A percentile compares a stretch with the other conserved stretches of the same genome.
phyloP scores from a whole-genome alignment of 1,140 invertebrate species.

The Zaprionus taronus region DNA sequence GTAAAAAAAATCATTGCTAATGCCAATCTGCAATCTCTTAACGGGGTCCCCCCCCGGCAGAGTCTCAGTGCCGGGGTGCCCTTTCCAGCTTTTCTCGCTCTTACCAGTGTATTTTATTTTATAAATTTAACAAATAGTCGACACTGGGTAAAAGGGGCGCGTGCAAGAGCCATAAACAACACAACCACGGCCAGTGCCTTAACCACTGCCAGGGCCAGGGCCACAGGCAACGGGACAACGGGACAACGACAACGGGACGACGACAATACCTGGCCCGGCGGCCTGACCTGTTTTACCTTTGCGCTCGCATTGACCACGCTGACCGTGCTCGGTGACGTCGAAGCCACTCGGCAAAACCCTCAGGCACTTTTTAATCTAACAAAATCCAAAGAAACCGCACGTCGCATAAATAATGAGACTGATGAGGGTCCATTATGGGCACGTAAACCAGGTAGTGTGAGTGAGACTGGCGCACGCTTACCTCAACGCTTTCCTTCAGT shows the following conservation, averaged over 20 bases:
- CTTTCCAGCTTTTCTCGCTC: constrained; percentile 5
- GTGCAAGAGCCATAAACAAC: constrained; percentile 72
- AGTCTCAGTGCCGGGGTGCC: constrained; percentile 5
- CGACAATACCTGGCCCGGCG: constrained; percentile 78
- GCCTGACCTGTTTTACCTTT: constrained; percentile 74
- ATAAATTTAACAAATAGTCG: constrained; percentile 82
- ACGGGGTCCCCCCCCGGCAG: constrained; percentile 27
- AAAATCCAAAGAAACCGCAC: constrained; percentile 83
- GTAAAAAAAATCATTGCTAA: constrained; percentile 71
- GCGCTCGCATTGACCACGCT: constrained; percentile 63
- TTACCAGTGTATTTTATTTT: constrained; percentile 57
- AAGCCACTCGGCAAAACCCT: constrained; percentile 78
- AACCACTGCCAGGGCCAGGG: constrained; percentile 25
- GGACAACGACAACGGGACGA: constrained; percentile 31
- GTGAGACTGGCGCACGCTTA: constrained; percentile 54
- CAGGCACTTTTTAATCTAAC: constrained; percentile 83
- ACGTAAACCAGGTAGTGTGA: constrained; percentile 59
- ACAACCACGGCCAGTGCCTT: constrained; percentile 59
- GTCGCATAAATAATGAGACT: constrained; percentile 83
- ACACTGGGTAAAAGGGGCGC: constrained; percentile 70
- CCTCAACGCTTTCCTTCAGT: constrained; percentile 15
- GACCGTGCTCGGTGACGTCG: constrained; percentile 59
- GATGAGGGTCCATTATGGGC: constrained; percentile 82
- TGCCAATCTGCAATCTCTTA: constrained; percentile 76
- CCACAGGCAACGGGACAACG: not conserved